phyloP scores from a whole-genome alignment of 2,113 vertebrate species.

The Pituophis catenifer region DNA sequence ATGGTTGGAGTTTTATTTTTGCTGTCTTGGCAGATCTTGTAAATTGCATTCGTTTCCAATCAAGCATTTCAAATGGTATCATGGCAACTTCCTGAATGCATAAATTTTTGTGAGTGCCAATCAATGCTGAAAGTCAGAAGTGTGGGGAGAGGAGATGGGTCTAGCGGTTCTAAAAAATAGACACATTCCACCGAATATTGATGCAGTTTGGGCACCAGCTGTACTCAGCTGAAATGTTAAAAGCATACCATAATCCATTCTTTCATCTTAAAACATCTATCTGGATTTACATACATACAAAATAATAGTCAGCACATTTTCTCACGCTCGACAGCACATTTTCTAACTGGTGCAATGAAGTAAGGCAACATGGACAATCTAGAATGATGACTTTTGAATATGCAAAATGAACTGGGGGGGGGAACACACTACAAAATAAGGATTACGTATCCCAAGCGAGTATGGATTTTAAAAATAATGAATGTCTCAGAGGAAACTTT shows the following conservation, averaged over 20 bases:
- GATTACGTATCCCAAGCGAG: not conserved
- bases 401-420: not conserved
- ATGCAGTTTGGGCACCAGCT: conserved; percentile 30
- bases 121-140: conserved; percentile 41
- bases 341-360: conserved; percentile 3
- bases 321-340: not conserved
- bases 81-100: conserved; percentile 48
- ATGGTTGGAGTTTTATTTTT: conserved; percentile 50
- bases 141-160: conserved; percentile 10
- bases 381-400: conserved; percentile 10
- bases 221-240: conserved; percentile 37
- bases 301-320: conserved; percentile 24
- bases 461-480: not conserved
- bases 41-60: conserved; percentile 55
- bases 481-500: not conserved
- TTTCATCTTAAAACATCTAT: conserved; percentile 31
- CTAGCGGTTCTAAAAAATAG: conserved; percentile 3
- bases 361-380: not conserved
- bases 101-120: conserved; percentile 42
- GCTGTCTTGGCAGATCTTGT: conserved; percentile 55
- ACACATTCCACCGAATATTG: conserved; percentile 2
- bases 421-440: not conserved
- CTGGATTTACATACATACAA: not conserved
- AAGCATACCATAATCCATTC: conserved; percentile 1
- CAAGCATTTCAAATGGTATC: conserved; percentile 59